phyloP scores from a whole-genome alignment of 30 jellyfish, hydroid and myxozoan genomes.

The Morbakka virulenta region DNA sequence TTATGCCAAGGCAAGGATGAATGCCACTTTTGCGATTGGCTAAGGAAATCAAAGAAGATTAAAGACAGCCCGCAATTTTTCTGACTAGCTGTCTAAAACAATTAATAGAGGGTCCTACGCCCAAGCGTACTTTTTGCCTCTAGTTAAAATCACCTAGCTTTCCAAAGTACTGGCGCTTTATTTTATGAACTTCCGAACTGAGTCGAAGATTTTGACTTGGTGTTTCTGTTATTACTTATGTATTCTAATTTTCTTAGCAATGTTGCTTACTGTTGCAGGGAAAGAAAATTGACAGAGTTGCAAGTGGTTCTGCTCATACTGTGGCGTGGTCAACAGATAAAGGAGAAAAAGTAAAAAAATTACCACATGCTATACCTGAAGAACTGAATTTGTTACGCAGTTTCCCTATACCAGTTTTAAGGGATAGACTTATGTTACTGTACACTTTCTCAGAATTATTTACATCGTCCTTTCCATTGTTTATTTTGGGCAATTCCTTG shows the following conservation, averaged over 20 bases:
- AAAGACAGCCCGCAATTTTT: no score
- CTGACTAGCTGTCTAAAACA: no score
- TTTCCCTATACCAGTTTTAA: constrained; percentile 55
- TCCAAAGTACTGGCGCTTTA: no score
- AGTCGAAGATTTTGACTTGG: background rate
- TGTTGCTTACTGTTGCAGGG: constrained; percentile 31
- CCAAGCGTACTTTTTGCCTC: no score
- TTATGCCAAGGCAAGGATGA: constrained; percentile 79
- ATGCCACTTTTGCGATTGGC: no score
- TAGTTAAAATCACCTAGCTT: no score
- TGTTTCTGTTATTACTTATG: background rate
- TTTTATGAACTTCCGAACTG: no score
- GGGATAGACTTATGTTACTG: constrained; percentile 70
- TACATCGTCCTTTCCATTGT: constrained; percentile 64
- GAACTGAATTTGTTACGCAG: constrained; percentile 67
- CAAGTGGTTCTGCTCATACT: constrained; percentile 95
- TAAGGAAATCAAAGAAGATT: no score
- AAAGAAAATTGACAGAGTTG: constrained; percentile 78
- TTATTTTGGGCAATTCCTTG: no score
- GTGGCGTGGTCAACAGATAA: constrained; percentile 86
- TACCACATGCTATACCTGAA: constrained; percentile 70
- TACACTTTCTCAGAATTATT: constrained; percentile 65
- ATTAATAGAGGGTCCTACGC: no score
- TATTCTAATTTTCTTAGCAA: background rate
- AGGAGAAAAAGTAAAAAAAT: constrained; percentile 44